Evolutionary conservation across 2,888 invertebrate species (phyloP), one percentile per base, ranked within the genome.

Genomic region (Lepidocyrtinus sp.): DNA sequence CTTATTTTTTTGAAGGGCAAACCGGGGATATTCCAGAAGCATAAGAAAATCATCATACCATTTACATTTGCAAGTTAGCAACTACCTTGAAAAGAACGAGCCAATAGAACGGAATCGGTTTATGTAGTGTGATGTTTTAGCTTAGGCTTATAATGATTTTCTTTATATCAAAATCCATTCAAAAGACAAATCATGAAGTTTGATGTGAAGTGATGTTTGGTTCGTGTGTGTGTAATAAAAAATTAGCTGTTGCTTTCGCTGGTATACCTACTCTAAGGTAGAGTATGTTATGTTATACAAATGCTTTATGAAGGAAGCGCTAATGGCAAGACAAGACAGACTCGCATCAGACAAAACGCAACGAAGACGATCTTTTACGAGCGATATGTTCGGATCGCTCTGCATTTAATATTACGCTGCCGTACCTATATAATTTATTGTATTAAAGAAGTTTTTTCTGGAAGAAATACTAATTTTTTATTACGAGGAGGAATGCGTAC

Each of bases 11-110:
- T 76, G 76, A 76, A 76, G 76, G 76, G 69, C 70, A 76, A 76
- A 76, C 64, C 50, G 76, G 59, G 76, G 64, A 27, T 76, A 76
- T 76, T 76, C 70, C 76, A 76, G 76, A 70, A 70, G 62, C 27
- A 64, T 17, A 55, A 62, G 63, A 27, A 76, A 63, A 70, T 76
- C 69, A 26, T 70, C 64, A 76, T 70, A 62, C 46, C 70, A 76
- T 76, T 19, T 63, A 27, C 59, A 63, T 64, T 69, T 70, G 76
- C 61, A 68, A 76, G 70, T 59, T 70, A 64, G 70, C 70, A 70
- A 70, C 75, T 63, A 73, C 73, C 73, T 61, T 45, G 72, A 50
- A 50, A 50, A 50, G 17, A 50, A 50, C 17, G 50, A 2, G 12
- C 50, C 50, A 50, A 50, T 50, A 50, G 12, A 50, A 12, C 50